Evolutionary conservation across 2,888 invertebrate genomes (phyloP), one percentile per base, ranked within the genome.

Genomic region (Synergus umbraculus): DNA sequence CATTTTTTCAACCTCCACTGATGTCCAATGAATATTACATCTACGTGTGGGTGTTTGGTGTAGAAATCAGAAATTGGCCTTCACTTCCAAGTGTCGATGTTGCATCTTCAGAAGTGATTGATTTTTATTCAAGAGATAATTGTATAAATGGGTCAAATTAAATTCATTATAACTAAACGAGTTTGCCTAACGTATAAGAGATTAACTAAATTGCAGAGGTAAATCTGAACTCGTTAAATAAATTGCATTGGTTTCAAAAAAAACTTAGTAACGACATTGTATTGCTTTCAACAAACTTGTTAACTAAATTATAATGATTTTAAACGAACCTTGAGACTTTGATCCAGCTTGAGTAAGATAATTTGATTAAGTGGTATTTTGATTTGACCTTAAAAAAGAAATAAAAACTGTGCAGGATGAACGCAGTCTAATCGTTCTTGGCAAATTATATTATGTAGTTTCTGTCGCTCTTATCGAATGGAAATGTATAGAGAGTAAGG

Each of bases 21-120:
- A 54, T 41, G 54, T 73, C 54, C 54, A 54, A 73, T 73, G 73
- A 73, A 73, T 73, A 73, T 73, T 73, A 49, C 37, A 73, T 73
- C 29, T 73, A 4, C 13, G 37, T 54, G 73, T 73, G 73, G 73
- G 73, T 37, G 73, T 49, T 9, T 54, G 66, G 73, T 73, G 73
- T 73, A 15, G 73, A 73, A 73, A 73, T 73, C 49, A 29, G 73
- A 73, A 73, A 73, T 73, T 73, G 54, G 49, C 46, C 54, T 66
- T 66, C 41, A 66, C 8, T 15, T 43, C 1, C 3, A 43, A 18
- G 18, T 66, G 66, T 66, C 43, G 29, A 29, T 63, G 22, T 60
- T 41, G 2, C 13, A 7, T 37, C 65, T 29, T 65, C 65, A n/a
- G 9, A n/a, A 41, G 65, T 65, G 29, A 65, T 65, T 65, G 41